Evolutionary conservation across 1,140 invertebrate species (phyloP).

Genomic region (Macrobrachium rosenbergii): DNA sequence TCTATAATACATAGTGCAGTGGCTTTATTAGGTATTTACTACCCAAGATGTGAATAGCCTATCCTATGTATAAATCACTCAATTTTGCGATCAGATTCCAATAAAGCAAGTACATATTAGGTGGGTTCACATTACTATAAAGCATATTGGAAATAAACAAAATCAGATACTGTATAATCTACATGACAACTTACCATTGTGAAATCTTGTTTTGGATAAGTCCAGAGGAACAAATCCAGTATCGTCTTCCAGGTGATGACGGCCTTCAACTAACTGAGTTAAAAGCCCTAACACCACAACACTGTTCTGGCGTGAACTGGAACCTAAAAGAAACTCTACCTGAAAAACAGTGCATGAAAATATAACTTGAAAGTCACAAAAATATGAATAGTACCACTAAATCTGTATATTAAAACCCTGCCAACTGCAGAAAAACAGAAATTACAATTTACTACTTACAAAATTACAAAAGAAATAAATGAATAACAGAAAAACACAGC

Average conservation of each 20-base stretch:
- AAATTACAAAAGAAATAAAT: neutral
- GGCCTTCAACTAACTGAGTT: conserved; percentile 88
- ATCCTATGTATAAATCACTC: no score
- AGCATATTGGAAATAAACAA: neutral
- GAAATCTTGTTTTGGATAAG: conserved; percentile 77
- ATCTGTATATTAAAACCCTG: no score
- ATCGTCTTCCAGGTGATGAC: conserved; percentile 91
- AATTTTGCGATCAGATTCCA: no score
- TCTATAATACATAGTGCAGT: no score
- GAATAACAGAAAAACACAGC: no score
- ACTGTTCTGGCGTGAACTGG: conserved; percentile 75
- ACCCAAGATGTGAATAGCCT: no score
- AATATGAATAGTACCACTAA: neutral
- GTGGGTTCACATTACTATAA: neutral
- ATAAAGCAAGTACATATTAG: no score
- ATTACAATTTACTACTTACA: neutral
- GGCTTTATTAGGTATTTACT: no score
- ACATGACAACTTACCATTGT: conserved; percentile 36
- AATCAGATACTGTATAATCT: no score
- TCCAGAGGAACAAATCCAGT: conserved; percentile 87
- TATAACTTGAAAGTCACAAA: neutral
- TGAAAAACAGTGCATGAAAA: conserved; percentile 17
- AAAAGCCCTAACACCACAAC: conserved; percentile 89
- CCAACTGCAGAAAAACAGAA: neutral
- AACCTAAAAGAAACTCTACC: conserved; percentile 63